Base-by-base conservation (phyloP, 2,797 vertebrate species). In the Nasua narica region DNA sequence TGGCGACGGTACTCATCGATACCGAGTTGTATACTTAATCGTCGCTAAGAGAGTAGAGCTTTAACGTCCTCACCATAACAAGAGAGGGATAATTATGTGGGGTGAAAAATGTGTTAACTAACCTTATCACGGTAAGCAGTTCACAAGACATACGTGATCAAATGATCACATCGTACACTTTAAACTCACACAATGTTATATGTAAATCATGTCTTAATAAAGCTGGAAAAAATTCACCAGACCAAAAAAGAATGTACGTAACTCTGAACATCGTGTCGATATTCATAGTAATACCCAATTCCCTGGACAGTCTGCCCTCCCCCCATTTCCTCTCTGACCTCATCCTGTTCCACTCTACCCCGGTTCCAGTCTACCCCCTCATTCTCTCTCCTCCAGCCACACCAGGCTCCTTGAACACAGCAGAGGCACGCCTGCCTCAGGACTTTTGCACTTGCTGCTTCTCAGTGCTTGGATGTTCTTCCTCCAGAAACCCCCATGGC, bases 1-100 rank as follows among this genome's bases (percentile, higher is more conserved):
- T 16, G 3, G 65, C 0, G 4, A 29, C 5, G 0, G 9, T 0
- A 12, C 54, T 74, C n/a, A 9, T 7, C 6, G 25, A 13, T 5
- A 67, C 4, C 43, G 37, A 23, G 13, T 8, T 2, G 1, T 18
- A 13, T 3, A 8, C 43, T 54, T 50, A 19, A 19, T 25, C 78
- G 19, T 25, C 27, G 19, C 48, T 56, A 4, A 1, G 46, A 46
- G 56, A 91, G 10, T 6, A 37, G 32, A 2, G 11, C 13, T 1
- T 74, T n/a, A 8, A 16, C 11, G 18, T 72, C 43, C 74, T 72
- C 82, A 35, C 52, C 15, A 1, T 16, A 46, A 81, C 11, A 19
- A 29, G 69, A 32, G 29, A 37, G 32, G 11, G 2, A 74, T 27
- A 46, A 27, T 32, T 67, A 4, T 0, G 1, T 2, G 11, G 46